Conservation (phyloP, 2,888 invertebrate species). For the Ormyrus thymus region DNA sequence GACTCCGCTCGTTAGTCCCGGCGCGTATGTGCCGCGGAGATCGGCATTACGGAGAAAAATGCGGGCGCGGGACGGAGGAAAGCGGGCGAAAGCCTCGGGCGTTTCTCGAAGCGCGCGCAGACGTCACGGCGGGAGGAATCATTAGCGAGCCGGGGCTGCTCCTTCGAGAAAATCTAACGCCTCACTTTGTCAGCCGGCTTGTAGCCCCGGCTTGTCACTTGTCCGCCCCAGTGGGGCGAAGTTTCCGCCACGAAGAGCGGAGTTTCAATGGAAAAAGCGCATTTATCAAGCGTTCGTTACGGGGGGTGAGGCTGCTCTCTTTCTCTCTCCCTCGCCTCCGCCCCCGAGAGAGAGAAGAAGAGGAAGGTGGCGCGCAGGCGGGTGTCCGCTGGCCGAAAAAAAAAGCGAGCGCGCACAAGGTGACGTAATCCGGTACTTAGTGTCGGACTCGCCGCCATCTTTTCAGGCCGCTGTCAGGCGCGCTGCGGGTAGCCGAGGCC, state of each 20-base stretch:
- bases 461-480: conserved; percentile 63
- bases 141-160: conserved; percentile 22
- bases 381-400: too few relatives aligned
- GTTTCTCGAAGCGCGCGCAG: background rate
- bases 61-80: too few relatives aligned
- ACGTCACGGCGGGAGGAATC: conserved; percentile 30
- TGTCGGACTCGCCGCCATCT: conserved; percentile 62
- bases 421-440: conserved; percentile 67
- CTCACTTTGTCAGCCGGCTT: conserved; percentile 33
- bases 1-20: too few relatives aligned
- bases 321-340: background rate
- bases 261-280: conserved; percentile 3
- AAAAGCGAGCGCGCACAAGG: conserved; percentile 49
- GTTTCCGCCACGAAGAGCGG: background rate
- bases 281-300: conserved; percentile 44
- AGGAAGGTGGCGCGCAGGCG: conserved; percentile 1
- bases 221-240: background rate
- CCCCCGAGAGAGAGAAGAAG: background rate
- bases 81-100: too few relatives aligned
- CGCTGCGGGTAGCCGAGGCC: conserved; percentile 60
- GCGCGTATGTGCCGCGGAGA: too few relatives aligned
- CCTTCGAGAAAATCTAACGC: conserved; percentile 11
- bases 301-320: background rate
- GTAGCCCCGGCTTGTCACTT: background rate
- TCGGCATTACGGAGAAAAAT: too few relatives aligned